These are phyloP conservation scores for Thryonomys swinderianus DNA, from an alignment of 2,113 vertebrate species.

Conservation along the genomic window DNA sequence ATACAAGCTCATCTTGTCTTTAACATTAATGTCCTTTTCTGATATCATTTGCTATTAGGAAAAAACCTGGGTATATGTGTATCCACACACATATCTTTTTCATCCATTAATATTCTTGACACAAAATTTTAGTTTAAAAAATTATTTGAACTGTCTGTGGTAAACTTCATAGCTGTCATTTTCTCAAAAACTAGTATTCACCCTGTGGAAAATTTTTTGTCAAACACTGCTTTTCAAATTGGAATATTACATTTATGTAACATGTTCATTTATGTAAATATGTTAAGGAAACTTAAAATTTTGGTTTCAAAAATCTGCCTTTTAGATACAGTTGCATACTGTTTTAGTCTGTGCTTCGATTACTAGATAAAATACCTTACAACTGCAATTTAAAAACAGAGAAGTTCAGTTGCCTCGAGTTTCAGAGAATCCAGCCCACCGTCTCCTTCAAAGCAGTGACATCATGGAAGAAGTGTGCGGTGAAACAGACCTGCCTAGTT, in stretches of 20 bases:
- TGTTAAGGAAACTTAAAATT: background rate
- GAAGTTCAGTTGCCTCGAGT: background rate
- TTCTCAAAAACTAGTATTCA: constrained; percentile 8
- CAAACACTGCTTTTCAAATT: background rate
- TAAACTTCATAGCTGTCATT: no score
- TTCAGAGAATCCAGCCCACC: background rate
- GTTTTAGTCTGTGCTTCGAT: background rate
- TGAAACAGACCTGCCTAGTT: background rate
- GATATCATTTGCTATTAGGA: background rate
- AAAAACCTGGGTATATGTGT: background rate
- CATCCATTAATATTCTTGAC: background rate
- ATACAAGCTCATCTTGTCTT: background rate
- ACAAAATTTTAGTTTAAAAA: background rate
- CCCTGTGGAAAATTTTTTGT: background rate
- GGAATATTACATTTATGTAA: background rate
- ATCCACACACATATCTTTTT: background rate
- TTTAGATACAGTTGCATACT: background rate
- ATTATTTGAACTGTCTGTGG: background rate
- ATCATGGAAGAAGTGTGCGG: background rate
- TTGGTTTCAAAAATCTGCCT: background rate
- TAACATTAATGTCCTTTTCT: background rate
- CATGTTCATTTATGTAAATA: background rate
- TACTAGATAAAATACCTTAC: background rate
- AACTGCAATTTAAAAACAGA: background rate
- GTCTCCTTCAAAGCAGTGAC: background rate